Evolutionary conservation across 2,888 invertebrate species (phyloP).

Genomic region (Alviniconcha strummeri): DNA sequence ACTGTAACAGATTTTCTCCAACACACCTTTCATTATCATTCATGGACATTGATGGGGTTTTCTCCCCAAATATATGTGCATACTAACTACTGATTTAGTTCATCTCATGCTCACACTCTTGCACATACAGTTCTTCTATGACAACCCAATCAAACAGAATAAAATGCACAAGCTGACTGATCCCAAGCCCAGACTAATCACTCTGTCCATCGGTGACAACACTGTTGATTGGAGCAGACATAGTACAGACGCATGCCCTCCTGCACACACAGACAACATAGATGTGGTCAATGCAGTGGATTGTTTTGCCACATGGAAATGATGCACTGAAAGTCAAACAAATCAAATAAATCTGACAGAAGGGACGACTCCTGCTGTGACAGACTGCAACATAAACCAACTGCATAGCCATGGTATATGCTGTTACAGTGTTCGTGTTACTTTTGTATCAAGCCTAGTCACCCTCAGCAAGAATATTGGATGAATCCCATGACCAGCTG

Average conservation of each 20-base stretch:
- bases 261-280: slow-evolving; percentile 62
- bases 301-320: not conserved
- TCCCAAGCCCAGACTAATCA: not conserved
- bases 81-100: no score
- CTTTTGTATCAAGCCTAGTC: not conserved
- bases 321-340: not conserved
- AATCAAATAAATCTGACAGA: not conserved
- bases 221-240: slow-evolving; percentile 93
- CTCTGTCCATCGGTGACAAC: slow-evolving; percentile 96
- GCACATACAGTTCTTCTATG: no score
- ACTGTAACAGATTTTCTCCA: no score
- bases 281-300: not conserved
- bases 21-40: no score
- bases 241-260: slow-evolving; percentile 99
- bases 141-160: no score
- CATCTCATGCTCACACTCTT: no score
- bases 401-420: not conserved
- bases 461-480: no score
- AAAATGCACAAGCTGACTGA: no score
- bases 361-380: no score
- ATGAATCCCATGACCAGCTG: no score
- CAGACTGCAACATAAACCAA: not conserved
- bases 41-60: no score
- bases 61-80: no score
- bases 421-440: not conserved